phyloP scores from a whole-genome alignment of 2,888 invertebrate species.

The Apamea sordens region DNA sequence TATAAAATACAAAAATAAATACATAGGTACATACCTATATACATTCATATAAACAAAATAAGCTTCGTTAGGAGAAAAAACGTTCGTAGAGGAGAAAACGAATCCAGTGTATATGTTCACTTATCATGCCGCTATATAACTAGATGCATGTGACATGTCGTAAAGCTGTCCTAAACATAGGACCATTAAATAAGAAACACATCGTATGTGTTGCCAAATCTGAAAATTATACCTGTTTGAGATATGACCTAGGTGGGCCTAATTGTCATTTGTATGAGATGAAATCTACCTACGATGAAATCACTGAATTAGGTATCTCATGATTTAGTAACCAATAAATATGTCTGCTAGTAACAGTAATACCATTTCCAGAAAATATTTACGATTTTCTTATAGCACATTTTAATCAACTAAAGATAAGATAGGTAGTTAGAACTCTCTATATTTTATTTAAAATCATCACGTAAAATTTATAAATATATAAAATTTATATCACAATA shows the following conservation, averaged over 20 bases:
- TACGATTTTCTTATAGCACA: not conserved
- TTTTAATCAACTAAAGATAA: conserved; percentile 29
- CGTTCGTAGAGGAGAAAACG: too few species aligned
- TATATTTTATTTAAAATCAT: conserved; percentile 14
- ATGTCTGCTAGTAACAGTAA: not conserved
- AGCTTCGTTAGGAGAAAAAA: too few species aligned
- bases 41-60: too few species aligned
- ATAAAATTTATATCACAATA: conserved; percentile 35
- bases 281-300: not conserved
- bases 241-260: not conserved
- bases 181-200: not conserved
- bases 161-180: not conserved
- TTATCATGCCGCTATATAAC: not conserved
- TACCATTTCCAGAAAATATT: conserved; percentile 14
- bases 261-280: not conserved
- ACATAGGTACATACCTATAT: too few species aligned
- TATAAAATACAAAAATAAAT: too few species aligned
- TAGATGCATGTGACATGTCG: not conserved
- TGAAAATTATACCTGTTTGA: not conserved
- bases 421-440: not conserved
- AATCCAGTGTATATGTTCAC: too few species aligned
- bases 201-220: not conserved
- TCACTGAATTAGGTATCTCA: not conserved
- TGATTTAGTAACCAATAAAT: conserved; percentile 1
- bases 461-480: not conserved